Base-by-base conservation (phyloP, 1,140 invertebrate genomes). In the Polyergus mexicanus region DNA sequence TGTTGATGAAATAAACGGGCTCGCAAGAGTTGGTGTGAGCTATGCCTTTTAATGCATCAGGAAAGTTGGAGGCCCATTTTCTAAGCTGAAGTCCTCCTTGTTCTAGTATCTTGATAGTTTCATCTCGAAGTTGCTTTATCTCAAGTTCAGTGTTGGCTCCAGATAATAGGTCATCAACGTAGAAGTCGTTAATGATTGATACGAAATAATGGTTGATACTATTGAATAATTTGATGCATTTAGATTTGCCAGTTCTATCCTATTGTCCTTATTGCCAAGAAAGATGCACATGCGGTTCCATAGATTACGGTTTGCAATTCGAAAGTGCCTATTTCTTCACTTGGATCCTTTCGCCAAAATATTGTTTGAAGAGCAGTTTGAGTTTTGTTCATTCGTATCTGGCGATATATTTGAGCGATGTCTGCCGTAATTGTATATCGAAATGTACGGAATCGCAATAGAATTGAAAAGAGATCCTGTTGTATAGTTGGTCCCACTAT, bases 1-100 rank as follows among this genome's bases (percentile, higher is more conserved):
- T 10, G 10, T 44, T 3, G 10, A 44, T 44, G 10, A 44, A 44
- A 11, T 44, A 1, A 10, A 44, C 1, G 1, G 10, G 41, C 19
- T 65, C 6, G 6, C 4, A n/a, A n/a, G n/a, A n/a, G n/a, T n/a
- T n/a, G n/a, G n/a, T n/a, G n/a, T n/a, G n/a, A n/a, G n/a, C n/a
- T n/a, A n/a, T n/a, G n/a, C n/a, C n/a, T 0, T 22, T 3, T 10
- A 66, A 3, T 16, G 22, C 1, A 0, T n/a, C 19, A 0, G 0
- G 7, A 4, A 0, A 3, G 0, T 66, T 66, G 8, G 63, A 66
- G 1, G 63, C 63, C 63, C 32, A 66, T 13, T 66, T 35, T 1
- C 63, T 3, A 1, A 66, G 8, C 8, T 10, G 2, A n/a, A 38
- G 41, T 0, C 35, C 63, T n/a, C 63, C 63, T 1, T 32, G 7